A percentile compares a stretch with the other conserved stretches of the same genome.
Conservation (phyloP, 2,888 invertebrate species). For the Odontocerum albicorne region DNA sequence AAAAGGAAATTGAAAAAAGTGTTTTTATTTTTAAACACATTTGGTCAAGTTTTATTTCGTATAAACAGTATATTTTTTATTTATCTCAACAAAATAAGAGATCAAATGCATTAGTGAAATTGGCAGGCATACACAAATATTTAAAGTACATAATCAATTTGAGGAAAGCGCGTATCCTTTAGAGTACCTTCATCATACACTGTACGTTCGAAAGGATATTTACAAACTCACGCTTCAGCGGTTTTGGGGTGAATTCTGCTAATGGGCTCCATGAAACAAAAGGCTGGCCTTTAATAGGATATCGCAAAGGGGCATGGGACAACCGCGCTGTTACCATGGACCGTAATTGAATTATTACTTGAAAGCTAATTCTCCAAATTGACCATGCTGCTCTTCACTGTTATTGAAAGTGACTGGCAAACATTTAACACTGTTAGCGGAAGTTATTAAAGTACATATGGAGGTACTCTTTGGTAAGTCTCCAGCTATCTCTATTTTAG, state of each 20-base stretch:
- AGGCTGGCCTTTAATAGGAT: slow-evolving; percentile 29
- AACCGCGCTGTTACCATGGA: slow-evolving; percentile 26
- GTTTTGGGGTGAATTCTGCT: slow-evolving; percentile 10
- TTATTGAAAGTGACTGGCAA: slow-evolving; percentile 28
- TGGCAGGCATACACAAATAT: too few species aligned
- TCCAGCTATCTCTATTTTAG: too few species aligned
- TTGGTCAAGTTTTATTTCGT: too few species aligned
- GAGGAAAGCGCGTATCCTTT: slow-evolving; percentile 15
- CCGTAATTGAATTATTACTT: slow-evolving; percentile 36
- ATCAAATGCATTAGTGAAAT: too few species aligned
- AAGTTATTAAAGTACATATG: not conserved
- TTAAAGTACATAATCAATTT: too few species aligned
- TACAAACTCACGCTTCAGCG: slow-evolving; percentile 11
- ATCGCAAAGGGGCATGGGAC: slow-evolving; percentile 23
- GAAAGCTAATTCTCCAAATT: slow-evolving; percentile 37
- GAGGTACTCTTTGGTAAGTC: too few species aligned
- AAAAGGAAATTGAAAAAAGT: too few species aligned
- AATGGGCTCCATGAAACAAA: slow-evolving; percentile 31
- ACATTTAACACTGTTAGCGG: slow-evolving; percentile 14
- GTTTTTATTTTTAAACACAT: too few species aligned
- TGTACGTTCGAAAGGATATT: slow-evolving; percentile 4
- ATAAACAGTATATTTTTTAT: too few species aligned
- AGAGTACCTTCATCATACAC: not conserved
- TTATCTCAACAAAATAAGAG: too few species aligned
- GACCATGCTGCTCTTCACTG: slow-evolving; percentile 34